Conservation (phyloP, 2,113 vertebrate genomes). For the Ceratotherium simum region DNA sequence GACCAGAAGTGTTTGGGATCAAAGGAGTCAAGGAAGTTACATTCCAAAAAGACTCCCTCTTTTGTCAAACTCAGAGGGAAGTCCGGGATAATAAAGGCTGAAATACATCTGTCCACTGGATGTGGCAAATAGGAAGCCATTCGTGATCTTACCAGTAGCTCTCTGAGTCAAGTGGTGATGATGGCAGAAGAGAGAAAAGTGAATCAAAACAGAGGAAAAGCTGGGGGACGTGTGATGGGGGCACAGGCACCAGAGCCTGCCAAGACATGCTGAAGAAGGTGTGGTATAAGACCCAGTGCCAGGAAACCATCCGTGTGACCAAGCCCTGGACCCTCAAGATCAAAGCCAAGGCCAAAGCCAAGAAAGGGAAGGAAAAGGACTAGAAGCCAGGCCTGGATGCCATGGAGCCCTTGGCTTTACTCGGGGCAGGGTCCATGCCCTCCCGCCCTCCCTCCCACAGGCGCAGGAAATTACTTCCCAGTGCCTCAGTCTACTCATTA, state of each 20-base stretch:
- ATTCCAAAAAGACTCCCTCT: neutral
- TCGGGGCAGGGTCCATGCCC: neutral
- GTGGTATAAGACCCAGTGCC: constrained; percentile 95
- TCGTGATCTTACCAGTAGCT: neutral
- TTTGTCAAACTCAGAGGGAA: constrained; percentile 1
- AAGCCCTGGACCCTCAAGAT: constrained; percentile 94
- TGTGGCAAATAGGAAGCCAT: neutral
- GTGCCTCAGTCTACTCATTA: constrained; percentile 85
- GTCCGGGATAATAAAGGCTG: neutral
- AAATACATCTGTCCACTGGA: neutral
- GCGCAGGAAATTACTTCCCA: constrained; percentile 23
- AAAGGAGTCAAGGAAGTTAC: neutral
- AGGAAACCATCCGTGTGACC: constrained; percentile 92
- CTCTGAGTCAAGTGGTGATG: neutral
- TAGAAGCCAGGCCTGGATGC: constrained; percentile 70
- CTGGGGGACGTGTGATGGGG: constrained; percentile 92
- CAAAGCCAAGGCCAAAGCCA: constrained; percentile 93
- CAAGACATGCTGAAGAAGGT: constrained; percentile 94
- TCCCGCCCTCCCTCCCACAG: neutral
- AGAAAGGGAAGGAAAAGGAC: constrained; percentile 92
- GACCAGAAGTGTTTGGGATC: neutral
- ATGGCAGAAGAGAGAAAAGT: neutral
- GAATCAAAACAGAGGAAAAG: neutral
- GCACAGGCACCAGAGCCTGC: constrained; percentile 91
- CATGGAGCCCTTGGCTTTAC: neutral